Evolutionary conservation across 2,888 invertebrate genomes (phyloP), one percentile per base, ranked within the genome.

Genomic region (Carabus problematicus): DNA sequence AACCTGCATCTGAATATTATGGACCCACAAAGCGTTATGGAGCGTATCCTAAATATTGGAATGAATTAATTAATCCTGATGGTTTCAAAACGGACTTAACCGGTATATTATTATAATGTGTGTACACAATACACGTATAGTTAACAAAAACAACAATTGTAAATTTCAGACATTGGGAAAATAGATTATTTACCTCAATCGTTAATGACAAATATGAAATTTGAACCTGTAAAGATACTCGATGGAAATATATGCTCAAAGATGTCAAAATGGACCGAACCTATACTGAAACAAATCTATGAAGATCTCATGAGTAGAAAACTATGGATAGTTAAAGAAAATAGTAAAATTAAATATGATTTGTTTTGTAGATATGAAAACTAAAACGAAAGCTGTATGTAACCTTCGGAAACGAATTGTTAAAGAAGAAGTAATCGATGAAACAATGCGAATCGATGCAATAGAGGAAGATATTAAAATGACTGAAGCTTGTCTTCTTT

Each of bases 221-320:
- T 85, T 0, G 82, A 83, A 71, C 79, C 81, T 61, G 77, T 83
- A 0, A 82, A 81, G 0, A 73, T 79, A 1, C 82, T 84, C 2
- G 79, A 78, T 12, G 78, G 80, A 70, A 76, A 78, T 7, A 78
- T 89, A 0, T 90, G 90, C 76, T 83, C 86, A 59, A 78, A 87
- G 12, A 85, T 87, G 79, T 88, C 88, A 0, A 87, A 86, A 79
- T 89, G 89, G 89, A 88, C 87, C 42, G 86, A 87, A 29, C 84
- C 86, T 72, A 87, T 88, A 73, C 74, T 90, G 58, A 84, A 85
- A 76, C 82, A 83, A 52, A 80, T 90, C 1, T 87, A 89, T 71
- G 82, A 85, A 49, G 88, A 89, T 73, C 78, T 89, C 6, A 87
- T 84, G 77, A 85, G 87, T 87, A 72, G n/a, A 12, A 49, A 18